These are phyloP conservation scores for Anguilla marmorata DNA, from an alignment of 2,797 vertebrate species.

Conservation along the genomic window DNA sequence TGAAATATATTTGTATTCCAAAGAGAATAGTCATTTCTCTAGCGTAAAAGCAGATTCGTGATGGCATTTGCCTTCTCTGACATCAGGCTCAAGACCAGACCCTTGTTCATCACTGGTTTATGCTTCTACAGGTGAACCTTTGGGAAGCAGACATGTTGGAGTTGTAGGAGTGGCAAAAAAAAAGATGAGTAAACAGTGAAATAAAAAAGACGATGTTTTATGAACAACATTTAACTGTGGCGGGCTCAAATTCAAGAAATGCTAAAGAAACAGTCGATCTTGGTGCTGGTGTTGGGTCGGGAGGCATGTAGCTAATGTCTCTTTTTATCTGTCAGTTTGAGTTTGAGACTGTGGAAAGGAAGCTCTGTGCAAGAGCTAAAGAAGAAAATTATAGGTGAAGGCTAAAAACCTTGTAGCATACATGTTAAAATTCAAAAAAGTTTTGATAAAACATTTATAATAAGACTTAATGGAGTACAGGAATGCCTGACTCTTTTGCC, in stretches of 20 bases:
- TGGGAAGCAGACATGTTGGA: background rate
- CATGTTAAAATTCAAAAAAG: too few species aligned
- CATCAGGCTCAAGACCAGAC: background rate
- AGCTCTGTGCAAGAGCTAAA: too few species aligned
- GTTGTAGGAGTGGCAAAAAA: conserved; percentile 1
- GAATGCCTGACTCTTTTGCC: too few species aligned
- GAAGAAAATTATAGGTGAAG: too few species aligned
- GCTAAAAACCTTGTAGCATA: too few species aligned
- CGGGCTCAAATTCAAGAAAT: background rate
- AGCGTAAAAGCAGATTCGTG: background rate
- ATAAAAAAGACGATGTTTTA: background rate
- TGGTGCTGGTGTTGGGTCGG: background rate
- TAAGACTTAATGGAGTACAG: too few species aligned
- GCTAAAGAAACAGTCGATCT: background rate
- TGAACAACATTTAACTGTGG: background rate
- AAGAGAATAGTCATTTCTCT: background rate
- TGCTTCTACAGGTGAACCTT: background rate
- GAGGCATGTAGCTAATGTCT: too few species aligned
- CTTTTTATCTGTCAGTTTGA: too few species aligned
- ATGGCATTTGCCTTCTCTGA: background rate
- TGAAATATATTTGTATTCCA: background rate
- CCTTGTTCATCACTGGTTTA: background rate
- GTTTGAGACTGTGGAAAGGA: too few species aligned
- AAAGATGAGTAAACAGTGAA: background rate
- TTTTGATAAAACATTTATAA: too few species aligned